These are phyloP conservation scores for Andrena hattorfiana DNA, from an alignment of 2,888 invertebrate species.

Conservation along the genomic window DNA sequence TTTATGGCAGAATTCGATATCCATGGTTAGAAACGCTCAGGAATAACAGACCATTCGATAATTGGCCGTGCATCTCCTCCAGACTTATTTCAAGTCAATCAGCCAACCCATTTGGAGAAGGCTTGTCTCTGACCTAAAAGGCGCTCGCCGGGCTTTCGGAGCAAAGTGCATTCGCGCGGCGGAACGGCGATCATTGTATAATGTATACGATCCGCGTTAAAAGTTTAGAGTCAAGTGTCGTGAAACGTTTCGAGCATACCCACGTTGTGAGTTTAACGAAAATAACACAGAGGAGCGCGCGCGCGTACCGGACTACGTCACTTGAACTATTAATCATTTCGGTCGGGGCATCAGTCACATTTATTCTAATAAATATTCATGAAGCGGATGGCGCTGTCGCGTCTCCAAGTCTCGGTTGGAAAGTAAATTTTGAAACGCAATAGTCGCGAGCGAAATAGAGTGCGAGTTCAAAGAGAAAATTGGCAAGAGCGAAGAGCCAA, in stretches of 20 bases:
- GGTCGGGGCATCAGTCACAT: not conserved
- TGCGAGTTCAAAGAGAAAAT: not conserved
- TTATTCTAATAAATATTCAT: conserved; percentile 15
- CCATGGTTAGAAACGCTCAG: not conserved
- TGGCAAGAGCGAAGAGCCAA: not conserved
- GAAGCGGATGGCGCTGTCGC: not conserved
- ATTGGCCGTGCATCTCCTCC: not conserved
- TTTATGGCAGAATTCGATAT: not conserved
- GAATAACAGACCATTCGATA: not conserved
- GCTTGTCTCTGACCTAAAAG: not conserved
- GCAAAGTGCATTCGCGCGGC: not conserved
- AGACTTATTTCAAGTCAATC: not conserved
- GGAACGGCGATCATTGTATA: not conserved
- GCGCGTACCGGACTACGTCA: not conserved
- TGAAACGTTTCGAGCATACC: no score
- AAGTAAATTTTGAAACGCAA: not conserved
- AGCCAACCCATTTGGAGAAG: not conserved
- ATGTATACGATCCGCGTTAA: not conserved
- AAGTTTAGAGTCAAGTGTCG: not conserved
- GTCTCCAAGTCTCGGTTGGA: not conserved
- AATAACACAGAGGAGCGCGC: no score
- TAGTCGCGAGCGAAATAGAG: not conserved
- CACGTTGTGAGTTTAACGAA: no score
- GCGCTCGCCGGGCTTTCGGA: not conserved
- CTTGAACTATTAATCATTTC: not conserved